A percentile compares a stretch with the other conserved stretches of the same genome.
Evolutionary conservation across 2,113 vertebrate genomes (phyloP).

Genomic region (Cryptomyrus ogoouensis): DNA sequence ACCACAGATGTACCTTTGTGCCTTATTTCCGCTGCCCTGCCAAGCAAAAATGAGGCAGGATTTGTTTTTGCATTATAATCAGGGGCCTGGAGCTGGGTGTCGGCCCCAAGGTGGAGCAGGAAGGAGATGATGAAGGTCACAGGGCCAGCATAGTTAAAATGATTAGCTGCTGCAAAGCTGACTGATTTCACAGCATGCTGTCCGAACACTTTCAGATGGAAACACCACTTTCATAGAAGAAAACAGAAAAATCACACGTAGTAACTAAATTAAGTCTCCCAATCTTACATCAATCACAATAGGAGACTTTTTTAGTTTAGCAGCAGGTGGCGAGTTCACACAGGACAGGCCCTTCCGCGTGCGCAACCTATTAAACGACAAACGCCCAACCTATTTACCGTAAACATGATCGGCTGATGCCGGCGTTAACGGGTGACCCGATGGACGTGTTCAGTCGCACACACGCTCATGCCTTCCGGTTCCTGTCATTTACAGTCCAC

Average conservation of each 20-base stretch:
- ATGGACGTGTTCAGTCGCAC: not conserved
- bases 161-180: not conserved
- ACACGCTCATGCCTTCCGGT: not conserved
- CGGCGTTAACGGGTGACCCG: not conserved
- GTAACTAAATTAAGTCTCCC: not conserved
- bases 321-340: not conserved
- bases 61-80: constrained; percentile 3
- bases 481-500: not conserved
- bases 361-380: not conserved
- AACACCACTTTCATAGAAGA: not conserved
- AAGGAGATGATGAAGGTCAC: not conserved
- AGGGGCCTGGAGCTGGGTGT: not conserved
- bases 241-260: not conserved
- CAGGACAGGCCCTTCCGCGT: not conserved
- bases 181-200: not conserved
- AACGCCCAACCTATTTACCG: not conserved
- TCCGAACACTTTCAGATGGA: not conserved
- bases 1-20: not conserved
- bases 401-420: not conserved
- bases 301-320: not conserved
- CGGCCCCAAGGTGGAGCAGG: not conserved
- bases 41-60: not conserved
- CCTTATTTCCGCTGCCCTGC: not conserved
- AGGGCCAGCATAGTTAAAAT: not conserved
- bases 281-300: not conserved